phyloP scores from a whole-genome alignment of 2,797 vertebrate genomes.

The Synaphobranchus kaupii region DNA sequence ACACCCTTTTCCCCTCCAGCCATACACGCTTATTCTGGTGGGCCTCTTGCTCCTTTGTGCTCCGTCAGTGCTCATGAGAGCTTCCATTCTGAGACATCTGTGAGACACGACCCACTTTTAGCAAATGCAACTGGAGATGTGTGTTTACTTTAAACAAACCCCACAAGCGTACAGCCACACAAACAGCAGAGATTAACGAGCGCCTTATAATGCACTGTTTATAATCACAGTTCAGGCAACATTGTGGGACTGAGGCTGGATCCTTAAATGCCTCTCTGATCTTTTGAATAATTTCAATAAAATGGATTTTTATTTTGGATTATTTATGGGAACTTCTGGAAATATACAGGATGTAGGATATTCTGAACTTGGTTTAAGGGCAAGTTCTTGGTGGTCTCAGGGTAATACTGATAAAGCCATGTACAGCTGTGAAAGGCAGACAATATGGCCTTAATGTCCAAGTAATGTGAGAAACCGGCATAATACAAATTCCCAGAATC shows the following conservation, averaged over 20 bases:
- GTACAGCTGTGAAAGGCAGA: not conserved
- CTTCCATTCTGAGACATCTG: constrained; percentile 1
- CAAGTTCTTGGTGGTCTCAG: not conserved
- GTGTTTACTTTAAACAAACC: constrained; percentile 19
- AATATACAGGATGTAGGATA: not conserved
- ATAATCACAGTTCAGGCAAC: not conserved
- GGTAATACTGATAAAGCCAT: no score
- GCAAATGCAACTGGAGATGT: constrained; percentile 12
- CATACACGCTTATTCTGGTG: not conserved
- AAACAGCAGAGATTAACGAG: not conserved
- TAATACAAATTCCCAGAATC: not conserved
- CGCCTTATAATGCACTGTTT: not conserved
- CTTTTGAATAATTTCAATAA: not conserved
- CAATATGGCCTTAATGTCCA: not conserved
- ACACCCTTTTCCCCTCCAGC: no score
- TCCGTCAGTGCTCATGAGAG: not conserved
- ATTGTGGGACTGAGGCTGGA: not conserved
- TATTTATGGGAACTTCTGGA: not conserved
- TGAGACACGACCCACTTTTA: not conserved
- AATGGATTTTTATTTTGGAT: not conserved
- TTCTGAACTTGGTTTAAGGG: not conserved
- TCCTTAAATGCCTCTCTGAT: not conserved
- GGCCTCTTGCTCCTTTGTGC: not conserved
- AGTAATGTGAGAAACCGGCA: not conserved
- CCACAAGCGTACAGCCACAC: not conserved